A percentile compares a stretch with the other conserved stretches of the same genome.
These are phyloP conservation scores for Prolemur simus DNA, from an alignment of 2,113 vertebrate genomes.

Conservation along the genomic window DNA sequence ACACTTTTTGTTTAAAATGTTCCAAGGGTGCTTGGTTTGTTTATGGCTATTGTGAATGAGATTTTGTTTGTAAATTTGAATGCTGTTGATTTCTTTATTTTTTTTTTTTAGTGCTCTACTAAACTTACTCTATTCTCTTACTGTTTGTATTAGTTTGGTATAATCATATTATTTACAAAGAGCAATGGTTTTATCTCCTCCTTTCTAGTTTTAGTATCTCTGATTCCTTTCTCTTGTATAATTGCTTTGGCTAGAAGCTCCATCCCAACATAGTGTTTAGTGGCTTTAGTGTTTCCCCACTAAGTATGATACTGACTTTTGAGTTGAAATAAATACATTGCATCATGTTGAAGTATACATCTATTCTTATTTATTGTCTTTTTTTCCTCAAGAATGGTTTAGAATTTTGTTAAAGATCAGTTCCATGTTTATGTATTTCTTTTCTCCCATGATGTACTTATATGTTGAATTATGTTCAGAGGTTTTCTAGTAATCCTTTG, in stretches of 20 bases:
- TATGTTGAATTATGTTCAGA: not conserved
- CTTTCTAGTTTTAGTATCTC: not conserved
- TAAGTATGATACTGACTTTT: not conserved
- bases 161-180: not conserved
- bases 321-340: not conserved
- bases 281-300: not conserved
- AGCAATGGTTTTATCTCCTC: not conserved
- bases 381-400: not conserved
- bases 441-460: not conserved
- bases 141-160: not conserved
- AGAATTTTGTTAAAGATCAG: not conserved
- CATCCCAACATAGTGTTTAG: not conserved
- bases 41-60: not conserved
- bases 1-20: not conserved
- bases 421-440: not conserved
- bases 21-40: not conserved
- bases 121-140: not conserved
- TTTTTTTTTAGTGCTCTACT: not conserved
- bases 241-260: not conserved
- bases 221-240: not conserved
- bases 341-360: not conserved
- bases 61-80: not conserved
- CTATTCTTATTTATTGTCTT: not conserved
- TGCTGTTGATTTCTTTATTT: not conserved
- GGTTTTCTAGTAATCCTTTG: not conserved